Percentiles rank a stretch among this genome's conserved stretches.
Conservation (phyloP, 2,888 invertebrate genomes). For the Sisyra nigra region DNA sequence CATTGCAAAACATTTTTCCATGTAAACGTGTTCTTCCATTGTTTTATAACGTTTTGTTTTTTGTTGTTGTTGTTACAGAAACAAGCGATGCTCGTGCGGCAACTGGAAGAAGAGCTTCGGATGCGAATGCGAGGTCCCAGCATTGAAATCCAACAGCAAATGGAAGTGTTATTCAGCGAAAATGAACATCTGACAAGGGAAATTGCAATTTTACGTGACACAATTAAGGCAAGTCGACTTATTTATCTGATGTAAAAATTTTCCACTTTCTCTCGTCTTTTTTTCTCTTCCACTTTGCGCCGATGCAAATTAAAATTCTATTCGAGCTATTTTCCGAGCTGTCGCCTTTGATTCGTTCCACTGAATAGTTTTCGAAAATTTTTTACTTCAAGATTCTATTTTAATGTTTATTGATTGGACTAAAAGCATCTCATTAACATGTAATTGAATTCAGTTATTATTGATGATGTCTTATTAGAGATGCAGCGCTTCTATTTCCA, state of each 20-base stretch:
- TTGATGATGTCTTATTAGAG: too few species aligned
- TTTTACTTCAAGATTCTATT: too few species aligned
- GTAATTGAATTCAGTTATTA: too few species aligned
- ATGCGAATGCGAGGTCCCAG: constrained; percentile 79
- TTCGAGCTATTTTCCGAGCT: too few species aligned
- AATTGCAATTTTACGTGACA: constrained; percentile 82
- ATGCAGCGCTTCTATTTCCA: too few species aligned
- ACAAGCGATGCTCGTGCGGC: constrained; percentile 89
- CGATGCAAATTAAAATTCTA: too few species aligned
- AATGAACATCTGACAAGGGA: constrained; percentile 89
- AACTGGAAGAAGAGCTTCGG: constrained; percentile 82
- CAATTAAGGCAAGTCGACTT: constrained; percentile 55
- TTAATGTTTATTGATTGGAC: too few species aligned
- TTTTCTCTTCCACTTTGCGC: too few species aligned
- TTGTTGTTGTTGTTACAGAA: constrained; percentile 64
- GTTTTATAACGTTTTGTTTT: not conserved
- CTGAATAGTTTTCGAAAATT: too few species aligned
- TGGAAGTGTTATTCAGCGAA: constrained; percentile 82
- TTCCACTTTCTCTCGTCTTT: too few species aligned
- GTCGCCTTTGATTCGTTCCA: too few species aligned
- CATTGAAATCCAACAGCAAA: constrained; percentile 81
- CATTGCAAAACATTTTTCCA: not conserved
- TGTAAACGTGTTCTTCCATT: not conserved
- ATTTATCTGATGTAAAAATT: not conserved
- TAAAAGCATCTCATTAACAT: too few species aligned